Evolutionary conservation across 2,888 invertebrate species (phyloP), one percentile per base, ranked within the genome.

Genomic region (Colostygia pectinataria): DNA sequence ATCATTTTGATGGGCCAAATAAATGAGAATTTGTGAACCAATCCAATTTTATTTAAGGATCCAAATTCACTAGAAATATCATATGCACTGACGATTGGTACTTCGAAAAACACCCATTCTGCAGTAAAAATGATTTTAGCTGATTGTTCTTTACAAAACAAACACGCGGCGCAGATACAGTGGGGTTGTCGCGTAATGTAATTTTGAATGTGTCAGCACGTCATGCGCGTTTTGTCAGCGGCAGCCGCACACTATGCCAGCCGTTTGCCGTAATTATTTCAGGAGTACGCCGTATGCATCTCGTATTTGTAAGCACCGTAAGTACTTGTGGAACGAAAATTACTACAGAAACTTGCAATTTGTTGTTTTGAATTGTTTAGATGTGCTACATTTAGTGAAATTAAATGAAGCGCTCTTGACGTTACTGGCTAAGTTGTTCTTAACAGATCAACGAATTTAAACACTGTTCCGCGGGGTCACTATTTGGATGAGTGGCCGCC

Each of bases 181-280:
- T 33, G 41, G 36, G 20, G 44, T 28, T 55, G 57, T 40, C 45
- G 65, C 63, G 67, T 71, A 68, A 76, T 72, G 77, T 80, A 80
- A 83, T 83, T 80, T 77, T 71, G 75, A 71, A 75, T 69, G 65
- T 76, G 83, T 84, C 82, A 82, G 71, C 77, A 62, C 61, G 65
- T 73, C 77, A 70, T 57, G 55, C 61, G 52, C 61, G 66, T 69
- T 72, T 70, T 69, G 71, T 68, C 69, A 64, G 47, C 39, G 56
- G 48, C 61, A 65, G 60, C 59, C 62, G 55, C 60, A 59, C 55
- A 48, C 60, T 55, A 40, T 43, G 49, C 55, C 48, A 55, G 59
- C 60, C 49, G 52, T 57, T 62, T 34, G 52, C 53, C 43, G 56
- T 67, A 68, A 71, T 71, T 67, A 63, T 69, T 66, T 46, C 34